phyloP scores from a whole-genome alignment of 2,797 vertebrate species.

The Cheirogaleus major region DNA sequence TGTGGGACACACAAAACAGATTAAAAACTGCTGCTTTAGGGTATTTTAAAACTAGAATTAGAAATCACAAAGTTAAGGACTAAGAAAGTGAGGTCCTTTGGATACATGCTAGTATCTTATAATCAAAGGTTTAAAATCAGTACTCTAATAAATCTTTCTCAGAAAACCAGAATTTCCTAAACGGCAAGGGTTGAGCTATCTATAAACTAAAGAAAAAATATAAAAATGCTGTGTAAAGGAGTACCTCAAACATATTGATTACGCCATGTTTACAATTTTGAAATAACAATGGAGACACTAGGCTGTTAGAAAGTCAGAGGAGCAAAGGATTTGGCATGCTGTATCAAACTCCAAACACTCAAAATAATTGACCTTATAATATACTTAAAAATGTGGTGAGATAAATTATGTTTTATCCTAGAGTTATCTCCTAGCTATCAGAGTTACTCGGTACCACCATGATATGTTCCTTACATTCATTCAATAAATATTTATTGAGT shows the following conservation, averaged over 20 bases:
- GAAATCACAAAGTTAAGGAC: constrained; percentile 35
- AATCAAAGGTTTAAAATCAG: constrained; percentile 36
- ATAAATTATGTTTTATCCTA: neutral
- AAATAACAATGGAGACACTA: constrained; percentile 16
- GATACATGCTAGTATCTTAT: neutral
- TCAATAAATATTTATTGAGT: neutral
- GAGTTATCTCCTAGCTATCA: neutral
- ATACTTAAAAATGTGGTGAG: neutral
- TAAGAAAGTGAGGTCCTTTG: constrained; percentile 26
- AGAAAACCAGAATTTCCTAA: constrained; percentile 54
- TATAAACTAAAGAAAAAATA: neutral
- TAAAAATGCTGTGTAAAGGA: neutral
- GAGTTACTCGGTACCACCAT: neutral
- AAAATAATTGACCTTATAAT: neutral
- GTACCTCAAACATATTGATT: neutral
- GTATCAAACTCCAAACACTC: neutral
- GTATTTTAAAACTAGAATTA: constrained; percentile 25
- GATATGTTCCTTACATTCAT: neutral
- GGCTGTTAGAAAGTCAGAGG: neutral
- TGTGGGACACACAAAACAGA: neutral
- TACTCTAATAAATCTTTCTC: constrained; percentile 5
- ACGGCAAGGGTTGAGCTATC: neutral
- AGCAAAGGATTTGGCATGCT: neutral
- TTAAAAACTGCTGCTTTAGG: neutral
- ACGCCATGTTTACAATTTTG: neutral